phyloP scores from a whole-genome alignment of 1,140 invertebrate species.

The Triops cancriformis region DNA sequence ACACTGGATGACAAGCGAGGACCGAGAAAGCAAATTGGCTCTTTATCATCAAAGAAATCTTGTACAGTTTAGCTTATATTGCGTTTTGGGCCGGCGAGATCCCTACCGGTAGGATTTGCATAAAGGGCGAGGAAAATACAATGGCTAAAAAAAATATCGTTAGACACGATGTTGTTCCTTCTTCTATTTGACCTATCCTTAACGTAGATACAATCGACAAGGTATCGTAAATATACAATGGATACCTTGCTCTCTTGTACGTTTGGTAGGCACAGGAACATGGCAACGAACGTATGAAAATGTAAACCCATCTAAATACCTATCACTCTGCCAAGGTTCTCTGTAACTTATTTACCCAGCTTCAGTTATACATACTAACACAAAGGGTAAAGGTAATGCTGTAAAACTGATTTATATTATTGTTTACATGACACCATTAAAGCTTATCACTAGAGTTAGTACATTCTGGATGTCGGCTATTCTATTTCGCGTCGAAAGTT shows the following conservation, averaged over 20 bases:
- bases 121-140: background rate
- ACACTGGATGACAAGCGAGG: background rate
- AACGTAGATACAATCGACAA: background rate
- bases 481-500: too few relatives aligned
- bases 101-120: background rate
- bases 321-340: too few relatives aligned
- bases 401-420: too few relatives aligned
- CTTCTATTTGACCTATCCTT: background rate
- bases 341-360: too few relatives aligned
- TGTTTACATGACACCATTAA: too few relatives aligned
- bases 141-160: background rate
- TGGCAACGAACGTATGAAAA: background rate
- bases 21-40: background rate
- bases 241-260: background rate
- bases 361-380: too few relatives aligned
- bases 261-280: background rate
- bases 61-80: background rate
- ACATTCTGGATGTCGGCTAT: too few relatives aligned
- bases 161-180: background rate
- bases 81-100: background rate
- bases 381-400: too few relatives aligned
- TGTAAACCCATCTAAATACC: too few relatives aligned
- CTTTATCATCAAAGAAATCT: background rate
- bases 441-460: too few relatives aligned
- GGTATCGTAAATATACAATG: background rate